Percentiles rank a stretch among this genome's conserved stretches.
phyloP scores from a whole-genome alignment of 2,113 vertebrate species.

The Bettongia penicillata region DNA sequence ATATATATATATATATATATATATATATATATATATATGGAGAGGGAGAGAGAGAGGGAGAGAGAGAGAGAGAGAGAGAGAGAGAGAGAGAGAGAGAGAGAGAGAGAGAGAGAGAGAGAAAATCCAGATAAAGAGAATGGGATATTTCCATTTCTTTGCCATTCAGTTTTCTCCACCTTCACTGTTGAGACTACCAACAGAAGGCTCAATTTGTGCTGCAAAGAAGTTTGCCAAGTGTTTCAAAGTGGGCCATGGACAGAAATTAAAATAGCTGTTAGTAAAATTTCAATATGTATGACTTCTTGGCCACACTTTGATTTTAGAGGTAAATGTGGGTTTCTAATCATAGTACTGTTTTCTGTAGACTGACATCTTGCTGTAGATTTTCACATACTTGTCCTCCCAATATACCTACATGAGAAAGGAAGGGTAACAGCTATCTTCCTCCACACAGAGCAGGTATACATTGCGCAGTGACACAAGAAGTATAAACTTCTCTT shows the following conservation, averaged over 20 bases:
- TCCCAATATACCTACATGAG: slow-evolving; percentile 17
- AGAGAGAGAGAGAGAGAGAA: too few relatives aligned
- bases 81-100: too few relatives aligned
- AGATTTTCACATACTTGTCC: slow-evolving; percentile 72
- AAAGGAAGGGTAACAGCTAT: slow-evolving; percentile 61
- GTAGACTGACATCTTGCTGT: slow-evolving; percentile 65
- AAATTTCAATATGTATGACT: slow-evolving; percentile 55
- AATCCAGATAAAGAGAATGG: background rate
- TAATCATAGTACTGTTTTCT: slow-evolving; percentile 67
- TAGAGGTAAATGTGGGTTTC: slow-evolving; percentile 53
- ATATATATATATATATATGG: too few relatives aligned
- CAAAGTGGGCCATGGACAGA: slow-evolving; percentile 52
- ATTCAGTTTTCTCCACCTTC: background rate
- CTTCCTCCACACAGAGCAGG: slow-evolving; percentile 48
- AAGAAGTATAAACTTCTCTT: slow-evolving; percentile 63
- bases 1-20: too few relatives aligned
- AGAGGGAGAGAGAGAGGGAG: too few relatives aligned
- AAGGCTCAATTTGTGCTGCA: background rate
- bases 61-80: too few relatives aligned
- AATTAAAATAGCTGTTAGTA: slow-evolving; percentile 58
- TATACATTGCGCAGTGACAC: slow-evolving; percentile 59
- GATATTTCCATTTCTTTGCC: background rate
- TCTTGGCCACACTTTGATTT: slow-evolving; percentile 70
- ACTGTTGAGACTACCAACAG: background rate
- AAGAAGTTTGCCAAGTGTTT: slow-evolving; percentile 58